Evolutionary conservation across 2,797 vertebrate species (phyloP).

Genomic region (Acomys russatus): DNA sequence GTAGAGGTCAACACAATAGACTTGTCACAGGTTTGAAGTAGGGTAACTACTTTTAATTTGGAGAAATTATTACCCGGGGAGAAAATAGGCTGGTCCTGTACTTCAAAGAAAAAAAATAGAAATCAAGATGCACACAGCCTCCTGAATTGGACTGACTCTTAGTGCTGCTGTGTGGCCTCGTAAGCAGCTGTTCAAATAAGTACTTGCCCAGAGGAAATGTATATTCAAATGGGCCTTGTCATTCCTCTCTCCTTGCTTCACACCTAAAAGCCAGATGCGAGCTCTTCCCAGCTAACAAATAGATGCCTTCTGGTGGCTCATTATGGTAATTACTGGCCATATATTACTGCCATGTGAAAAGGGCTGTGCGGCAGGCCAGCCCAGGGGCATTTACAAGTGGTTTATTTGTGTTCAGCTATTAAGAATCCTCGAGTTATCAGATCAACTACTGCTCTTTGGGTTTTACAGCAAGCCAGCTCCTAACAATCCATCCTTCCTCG

Average conservation of each 20-base stretch:
- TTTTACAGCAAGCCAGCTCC: slow-evolving; percentile 75
- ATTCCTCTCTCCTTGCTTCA: slow-evolving; percentile 82
- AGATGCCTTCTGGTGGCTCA: slow-evolving; percentile 90
- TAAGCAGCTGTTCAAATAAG: slow-evolving; percentile 91
- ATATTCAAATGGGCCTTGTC: slow-evolving; percentile 86
- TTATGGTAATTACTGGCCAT: slow-evolving; percentile 94
- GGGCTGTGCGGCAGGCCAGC: slow-evolving; percentile 90
- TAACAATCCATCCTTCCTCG: slow-evolving; percentile 65
- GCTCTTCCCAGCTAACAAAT: slow-evolving; percentile 90
- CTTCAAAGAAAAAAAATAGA: slow-evolving; percentile 85
- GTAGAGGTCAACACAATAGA: slow-evolving; percentile 84
- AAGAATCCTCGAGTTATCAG: slow-evolving; percentile 83
- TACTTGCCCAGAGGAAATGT: slow-evolving; percentile 88
- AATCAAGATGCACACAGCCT: slow-evolving; percentile 85
- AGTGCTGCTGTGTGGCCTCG: slow-evolving; percentile 83
- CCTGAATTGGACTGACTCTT: slow-evolving; percentile 83
- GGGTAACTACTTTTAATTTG: slow-evolving; percentile 92
- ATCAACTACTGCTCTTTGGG: slow-evolving; percentile 80
- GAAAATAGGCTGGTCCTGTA: slow-evolving; percentile 90
- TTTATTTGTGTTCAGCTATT: slow-evolving; percentile 93
- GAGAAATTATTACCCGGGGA: slow-evolving; percentile 92
- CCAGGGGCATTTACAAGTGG: slow-evolving; percentile 91
- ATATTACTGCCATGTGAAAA: slow-evolving; percentile 92
- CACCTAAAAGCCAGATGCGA: slow-evolving; percentile 88
- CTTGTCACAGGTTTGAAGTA: slow-evolving; percentile 90